Evolutionary conservation across 2,113 vertebrate genomes (phyloP).

Genomic region (Dasyprocta punctata): DNA sequence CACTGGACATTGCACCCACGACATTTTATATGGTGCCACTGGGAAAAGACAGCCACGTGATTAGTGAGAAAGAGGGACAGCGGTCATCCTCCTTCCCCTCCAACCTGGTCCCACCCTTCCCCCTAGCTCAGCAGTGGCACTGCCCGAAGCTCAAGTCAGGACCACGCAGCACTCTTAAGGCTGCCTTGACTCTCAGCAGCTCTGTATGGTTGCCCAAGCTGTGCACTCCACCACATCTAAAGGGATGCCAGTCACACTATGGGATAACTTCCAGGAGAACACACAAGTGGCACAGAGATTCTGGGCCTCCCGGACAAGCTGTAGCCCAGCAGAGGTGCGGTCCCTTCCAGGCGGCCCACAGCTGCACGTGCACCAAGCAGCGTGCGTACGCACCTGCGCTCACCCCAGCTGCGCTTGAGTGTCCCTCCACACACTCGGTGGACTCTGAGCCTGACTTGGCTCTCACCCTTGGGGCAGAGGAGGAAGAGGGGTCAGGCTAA

Average conservation of each 20-base stretch:
- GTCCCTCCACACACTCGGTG: background rate
- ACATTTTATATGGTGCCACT: background rate
- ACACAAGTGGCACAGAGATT: background rate
- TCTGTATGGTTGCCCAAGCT: background rate
- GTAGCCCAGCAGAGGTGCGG: background rate
- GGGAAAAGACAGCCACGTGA: background rate
- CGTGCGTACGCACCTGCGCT: background rate
- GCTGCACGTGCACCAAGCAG: background rate
- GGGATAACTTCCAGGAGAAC: background rate
- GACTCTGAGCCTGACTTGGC: background rate
- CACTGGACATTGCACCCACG: background rate
- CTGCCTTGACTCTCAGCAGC: background rate
- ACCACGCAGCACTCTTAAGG: fast-evolving
- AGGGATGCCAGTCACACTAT: fast-evolving
- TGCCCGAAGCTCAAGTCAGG: too few species aligned
- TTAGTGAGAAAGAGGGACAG: too few species aligned
- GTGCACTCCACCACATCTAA: background rate
- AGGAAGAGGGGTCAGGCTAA: fast-evolving
- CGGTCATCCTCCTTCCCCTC: background rate
- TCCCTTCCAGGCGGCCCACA: background rate
- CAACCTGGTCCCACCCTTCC: fast-evolving
- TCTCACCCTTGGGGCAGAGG: background rate
- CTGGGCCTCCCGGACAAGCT: background rate
- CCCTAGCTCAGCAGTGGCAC: fast-evolving
- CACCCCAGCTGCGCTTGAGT: fast-evolving